These are phyloP conservation scores for Tauraco erythrolophus DNA, from an alignment of 2,113 vertebrate species.

Conservation along the genomic window DNA sequence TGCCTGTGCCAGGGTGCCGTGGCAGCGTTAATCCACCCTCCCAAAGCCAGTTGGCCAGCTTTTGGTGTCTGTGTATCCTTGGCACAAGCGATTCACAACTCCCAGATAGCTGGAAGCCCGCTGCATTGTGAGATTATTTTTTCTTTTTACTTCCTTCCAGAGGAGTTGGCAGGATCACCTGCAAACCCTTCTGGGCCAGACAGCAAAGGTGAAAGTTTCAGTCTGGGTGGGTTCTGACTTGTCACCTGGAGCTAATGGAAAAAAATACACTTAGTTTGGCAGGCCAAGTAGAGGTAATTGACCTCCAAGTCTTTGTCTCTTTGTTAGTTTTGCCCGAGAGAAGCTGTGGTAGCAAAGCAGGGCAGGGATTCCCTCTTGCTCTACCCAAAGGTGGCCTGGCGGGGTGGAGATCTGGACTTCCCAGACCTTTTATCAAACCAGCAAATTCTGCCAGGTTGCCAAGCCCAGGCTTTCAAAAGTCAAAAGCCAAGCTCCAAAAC, in stretches of 20 bases:
- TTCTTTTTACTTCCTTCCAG: not conserved
- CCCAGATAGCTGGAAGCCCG: not conserved
- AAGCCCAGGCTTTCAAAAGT: not conserved
- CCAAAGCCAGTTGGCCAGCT: not conserved
- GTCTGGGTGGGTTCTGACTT: not conserved
- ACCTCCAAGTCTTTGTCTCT: not conserved
- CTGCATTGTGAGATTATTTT: not conserved
- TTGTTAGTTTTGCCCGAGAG: not conserved
- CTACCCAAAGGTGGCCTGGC: not conserved
- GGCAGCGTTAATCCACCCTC: not conserved
- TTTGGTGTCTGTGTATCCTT: not conserved
- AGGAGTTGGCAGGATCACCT: not conserved
- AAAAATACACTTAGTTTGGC: not conserved
- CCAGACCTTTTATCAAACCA: not conserved
- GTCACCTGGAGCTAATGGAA: not conserved
- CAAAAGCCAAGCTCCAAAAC: not conserved
- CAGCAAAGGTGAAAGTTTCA: not conserved
- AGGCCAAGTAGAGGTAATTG: not conserved
- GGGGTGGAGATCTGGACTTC: not conserved
- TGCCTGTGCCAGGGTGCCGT: not conserved
- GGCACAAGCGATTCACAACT: not conserved
- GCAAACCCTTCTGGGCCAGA: not conserved
- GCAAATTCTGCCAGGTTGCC: not conserved
- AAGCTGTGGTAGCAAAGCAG: not conserved
- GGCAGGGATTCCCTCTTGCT: not conserved